Evolutionary conservation across 2,113 vertebrate genomes (phyloP), one percentile per base, ranked within the genome.

Genomic region (Vulpes lagopus): DNA sequence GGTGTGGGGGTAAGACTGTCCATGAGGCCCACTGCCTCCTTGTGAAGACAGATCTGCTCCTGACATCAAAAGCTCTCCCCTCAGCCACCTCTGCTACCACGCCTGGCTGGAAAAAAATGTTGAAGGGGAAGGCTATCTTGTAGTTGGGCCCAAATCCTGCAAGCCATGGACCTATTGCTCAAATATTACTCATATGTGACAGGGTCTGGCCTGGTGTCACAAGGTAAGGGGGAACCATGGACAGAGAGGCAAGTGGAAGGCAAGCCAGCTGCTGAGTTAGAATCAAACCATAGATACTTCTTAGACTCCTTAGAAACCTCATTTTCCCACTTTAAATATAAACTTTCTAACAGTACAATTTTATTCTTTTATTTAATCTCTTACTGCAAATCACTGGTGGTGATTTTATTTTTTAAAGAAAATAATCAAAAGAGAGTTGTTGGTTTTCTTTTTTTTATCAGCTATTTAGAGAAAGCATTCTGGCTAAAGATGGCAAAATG

Each of bases 401-500:
- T 59, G 60, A 93, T 81, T 92, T 81, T 92, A 30, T 91, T 57
- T 83, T 84, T 92, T 79, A 62, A 95, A n/a, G 30, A 92, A 91
- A 97, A 82, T 43, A 69, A 89, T 35, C 43, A 60, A 79, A 81
- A 69, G 55, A 49, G 64, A 32, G 53, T n/a, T 43, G 16, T 60
- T 43, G 7, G 43, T 43, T 43, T 43, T 43, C 43, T 89, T 84
- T 30, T 69, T 69, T 23, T 43, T 23, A 55, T n/a, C 73, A 91
- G 86, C 71, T 79, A 65, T 82, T 89, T 78, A 38, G 89, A 89
- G 89, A 96, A 96, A 85, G 38, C 49, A 88, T 65, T 91, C 62
- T 78, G 81, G 90, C 53, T 95, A 92, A 98, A 96, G 79, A 97
- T 14, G 80, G 73, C 84, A 96, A 94, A 86, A 76, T 81, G 89